phyloP scores from a whole-genome alignment of 92 coral and sea anemone genomes.

The Porites rus region DNA sequence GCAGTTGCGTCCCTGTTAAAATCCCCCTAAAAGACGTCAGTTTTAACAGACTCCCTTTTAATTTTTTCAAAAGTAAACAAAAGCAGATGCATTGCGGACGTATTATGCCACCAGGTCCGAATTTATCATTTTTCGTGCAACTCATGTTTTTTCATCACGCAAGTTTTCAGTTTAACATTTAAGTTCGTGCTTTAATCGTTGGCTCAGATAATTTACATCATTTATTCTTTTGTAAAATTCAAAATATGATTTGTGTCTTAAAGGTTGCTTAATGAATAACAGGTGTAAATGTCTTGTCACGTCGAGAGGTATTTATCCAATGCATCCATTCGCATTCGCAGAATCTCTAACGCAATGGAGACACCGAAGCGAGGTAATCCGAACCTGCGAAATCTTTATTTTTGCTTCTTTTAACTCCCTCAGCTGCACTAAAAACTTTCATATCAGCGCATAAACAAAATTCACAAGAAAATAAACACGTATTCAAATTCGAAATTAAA shows the following conservation, averaged over 20 bases:
- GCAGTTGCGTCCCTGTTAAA: no score
- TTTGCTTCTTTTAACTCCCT: neutral
- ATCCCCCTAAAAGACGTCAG: no score
- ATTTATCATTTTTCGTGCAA: no score
- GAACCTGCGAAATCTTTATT: neutral
- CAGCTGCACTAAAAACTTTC: neutral
- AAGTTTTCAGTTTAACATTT: neutral
- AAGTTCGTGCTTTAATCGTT: neutral
- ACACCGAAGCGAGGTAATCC: neutral
- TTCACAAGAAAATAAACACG: conserved; percentile 3
- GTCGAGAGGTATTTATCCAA: neutral
- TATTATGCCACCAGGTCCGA: no score
- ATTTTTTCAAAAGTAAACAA: no score
- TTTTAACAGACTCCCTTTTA: no score
- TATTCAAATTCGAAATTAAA: conserved; percentile 10
- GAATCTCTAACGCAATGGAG: neutral
- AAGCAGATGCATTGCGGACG: no score
- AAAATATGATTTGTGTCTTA: neutral
- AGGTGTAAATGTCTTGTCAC: conserved; percentile 10
- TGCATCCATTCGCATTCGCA: neutral
- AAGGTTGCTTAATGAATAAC: neutral
- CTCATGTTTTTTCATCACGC: neutral
- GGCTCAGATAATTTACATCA: neutral
- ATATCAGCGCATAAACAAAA: neutral
- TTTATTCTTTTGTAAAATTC: neutral